Evolutionary conservation across 2,113 vertebrate genomes (phyloP).

Genomic region (Nicator chloris): DNA sequence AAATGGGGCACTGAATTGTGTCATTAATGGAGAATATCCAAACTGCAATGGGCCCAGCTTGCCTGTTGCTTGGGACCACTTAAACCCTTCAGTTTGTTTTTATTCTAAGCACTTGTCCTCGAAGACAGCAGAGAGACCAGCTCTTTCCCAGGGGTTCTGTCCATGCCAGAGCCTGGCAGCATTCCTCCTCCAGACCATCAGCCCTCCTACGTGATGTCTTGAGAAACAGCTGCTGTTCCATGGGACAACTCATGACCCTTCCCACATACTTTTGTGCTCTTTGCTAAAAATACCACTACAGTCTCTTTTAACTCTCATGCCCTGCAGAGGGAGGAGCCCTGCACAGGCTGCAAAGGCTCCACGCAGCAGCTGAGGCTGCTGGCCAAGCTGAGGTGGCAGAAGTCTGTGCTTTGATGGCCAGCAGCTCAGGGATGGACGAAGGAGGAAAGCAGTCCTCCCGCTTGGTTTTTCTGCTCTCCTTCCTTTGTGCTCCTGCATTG

Average conservation of each 20-base stretch:
- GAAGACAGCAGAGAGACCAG: background rate
- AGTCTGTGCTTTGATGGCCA: background rate
- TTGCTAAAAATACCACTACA: background rate
- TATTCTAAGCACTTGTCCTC: background rate
- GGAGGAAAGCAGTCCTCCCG: background rate
- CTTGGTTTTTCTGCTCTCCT: background rate
- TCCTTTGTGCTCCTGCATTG: rapidly evolving
- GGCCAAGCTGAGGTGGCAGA: background rate
- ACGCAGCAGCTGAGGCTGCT: background rate
- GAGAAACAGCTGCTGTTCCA: conserved; percentile 22
- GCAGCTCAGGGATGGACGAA: background rate
- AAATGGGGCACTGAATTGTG: background rate
- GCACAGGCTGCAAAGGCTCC: background rate
- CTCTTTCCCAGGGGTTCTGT: background rate
- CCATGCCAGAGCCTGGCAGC: background rate
- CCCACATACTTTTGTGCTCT: background rate
- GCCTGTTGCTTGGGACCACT: background rate
- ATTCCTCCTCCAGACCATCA: background rate
- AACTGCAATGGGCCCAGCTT: background rate
- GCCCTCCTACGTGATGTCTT: background rate
- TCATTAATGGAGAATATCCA: background rate
- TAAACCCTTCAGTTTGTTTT: background rate
- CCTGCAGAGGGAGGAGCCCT: background rate
- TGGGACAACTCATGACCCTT: background rate
- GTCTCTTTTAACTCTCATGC: rapidly evolving